phyloP scores from a whole-genome alignment of 2,888 invertebrate genomes.

The Agonum fuliginosum region DNA sequence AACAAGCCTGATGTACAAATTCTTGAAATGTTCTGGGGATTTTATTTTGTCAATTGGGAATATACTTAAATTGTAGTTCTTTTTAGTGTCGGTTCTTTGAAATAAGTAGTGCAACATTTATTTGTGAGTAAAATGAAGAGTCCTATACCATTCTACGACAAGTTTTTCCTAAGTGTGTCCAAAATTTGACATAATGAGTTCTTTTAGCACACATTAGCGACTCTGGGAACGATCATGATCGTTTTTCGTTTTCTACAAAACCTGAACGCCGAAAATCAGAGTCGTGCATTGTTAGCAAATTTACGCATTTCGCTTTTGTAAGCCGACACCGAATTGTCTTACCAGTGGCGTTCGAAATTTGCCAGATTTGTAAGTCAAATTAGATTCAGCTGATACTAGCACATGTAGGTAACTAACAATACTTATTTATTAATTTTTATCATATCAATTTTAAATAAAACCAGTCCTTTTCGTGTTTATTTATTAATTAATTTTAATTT shows the following conservation, averaged over 20 bases:
- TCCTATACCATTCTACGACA: background rate
- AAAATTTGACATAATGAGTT: constrained; percentile 52
- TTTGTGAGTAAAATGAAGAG: constrained; percentile 21
- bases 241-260: constrained; percentile 39
- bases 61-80: background rate
- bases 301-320: constrained; percentile 28
- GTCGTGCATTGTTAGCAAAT: constrained; percentile 12
- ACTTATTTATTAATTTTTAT: no score
- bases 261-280: background rate
- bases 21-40: no score
- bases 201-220: constrained; percentile 31
- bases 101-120: constrained; percentile 20
- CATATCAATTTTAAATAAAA: no score
- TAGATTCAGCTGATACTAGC: no score
- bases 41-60: no score
- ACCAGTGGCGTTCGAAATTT: background rate
- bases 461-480: no score
- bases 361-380: no score
- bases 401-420: no score
- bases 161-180: constrained; percentile 49
- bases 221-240: constrained; percentile 11
- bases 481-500: no score
- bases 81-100: background rate
- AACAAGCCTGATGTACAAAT: no score
- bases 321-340: background rate